phyloP scores from a whole-genome alignment of 2,113 vertebrate genomes.

The Nibea albiflora region DNA sequence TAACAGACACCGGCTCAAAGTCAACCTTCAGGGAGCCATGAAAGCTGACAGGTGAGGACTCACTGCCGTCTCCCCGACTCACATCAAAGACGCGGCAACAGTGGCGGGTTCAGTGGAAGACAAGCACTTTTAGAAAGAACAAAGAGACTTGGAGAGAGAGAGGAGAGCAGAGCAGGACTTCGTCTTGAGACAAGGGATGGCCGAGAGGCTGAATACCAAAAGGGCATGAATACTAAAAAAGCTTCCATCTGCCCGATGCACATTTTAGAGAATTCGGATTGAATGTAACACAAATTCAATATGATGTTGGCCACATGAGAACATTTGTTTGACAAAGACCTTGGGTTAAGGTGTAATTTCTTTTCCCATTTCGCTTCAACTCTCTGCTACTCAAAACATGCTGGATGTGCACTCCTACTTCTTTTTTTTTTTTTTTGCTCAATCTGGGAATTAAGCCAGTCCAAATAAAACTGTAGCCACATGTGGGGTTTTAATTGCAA shows the following conservation, averaged over 20 bases:
- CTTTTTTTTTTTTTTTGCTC: constrained; percentile 3
- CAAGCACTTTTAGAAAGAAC: constrained; percentile 78
- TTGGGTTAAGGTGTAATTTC: constrained; percentile 26
- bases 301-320: constrained; percentile 28
- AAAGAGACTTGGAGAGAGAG: constrained; percentile 70
- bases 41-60: constrained; percentile 85
- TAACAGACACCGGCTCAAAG: constrained; percentile 82
- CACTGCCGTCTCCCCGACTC: constrained; percentile 75
- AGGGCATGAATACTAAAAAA: constrained; percentile 69
- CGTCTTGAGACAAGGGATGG: constrained; percentile 67
- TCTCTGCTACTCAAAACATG: constrained; percentile 30
- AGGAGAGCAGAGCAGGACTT: constrained; percentile 60
- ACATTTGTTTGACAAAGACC: constrained; percentile 48
- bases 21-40: constrained; percentile 83
- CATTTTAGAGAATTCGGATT: constrained; percentile 45
- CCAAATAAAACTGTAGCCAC: constrained; percentile 3
- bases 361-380: constrained; percentile 13
- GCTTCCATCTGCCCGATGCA: constrained; percentile 60
- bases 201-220: constrained; percentile 75
- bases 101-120: constrained; percentile 67
- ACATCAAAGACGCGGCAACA: constrained; percentile 77
- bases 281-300: constrained; percentile 50
- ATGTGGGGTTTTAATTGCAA: constrained; percentile 4
- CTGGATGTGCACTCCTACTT: constrained; percentile 9
- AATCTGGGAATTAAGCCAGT: constrained; percentile 17